Conservation (phyloP, 1,140 invertebrate species). For the Sinonovacula constricta region DNA sequence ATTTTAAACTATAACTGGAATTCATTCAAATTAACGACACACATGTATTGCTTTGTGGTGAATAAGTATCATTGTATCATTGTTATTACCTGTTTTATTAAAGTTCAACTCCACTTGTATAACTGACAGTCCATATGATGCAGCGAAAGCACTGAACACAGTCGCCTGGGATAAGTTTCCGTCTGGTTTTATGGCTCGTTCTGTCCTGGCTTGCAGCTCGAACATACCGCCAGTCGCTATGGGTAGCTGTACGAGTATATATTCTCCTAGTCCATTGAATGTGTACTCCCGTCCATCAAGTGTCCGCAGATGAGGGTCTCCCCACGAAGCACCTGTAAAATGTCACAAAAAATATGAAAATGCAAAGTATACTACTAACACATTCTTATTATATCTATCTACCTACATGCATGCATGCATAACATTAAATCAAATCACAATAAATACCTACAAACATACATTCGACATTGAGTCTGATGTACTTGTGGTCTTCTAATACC, state of each 20-base stretch:
- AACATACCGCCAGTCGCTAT: neutral
- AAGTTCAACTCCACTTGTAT: too few relatives aligned
- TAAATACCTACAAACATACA: too few relatives aligned
- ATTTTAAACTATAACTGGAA: too few relatives aligned
- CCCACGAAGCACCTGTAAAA: constrained; percentile 16
- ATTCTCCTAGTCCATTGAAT: constrained; percentile 38
- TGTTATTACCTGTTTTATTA: neutral
- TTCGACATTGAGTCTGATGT: too few relatives aligned
- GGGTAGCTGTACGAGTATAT: neutral
- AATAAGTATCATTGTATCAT: neutral
- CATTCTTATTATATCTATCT: too few relatives aligned
- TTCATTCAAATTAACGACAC: too few relatives aligned
- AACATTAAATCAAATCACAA: too few relatives aligned
- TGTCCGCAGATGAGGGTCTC: constrained; percentile 32
- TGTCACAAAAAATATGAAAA: too few relatives aligned
- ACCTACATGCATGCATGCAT: too few relatives aligned
- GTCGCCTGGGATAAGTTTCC: constrained; percentile 12
- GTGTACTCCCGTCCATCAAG: constrained; percentile 14
- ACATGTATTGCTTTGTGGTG: neutral
- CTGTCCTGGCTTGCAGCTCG: constrained; percentile 4
- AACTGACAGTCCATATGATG: too few relatives aligned
- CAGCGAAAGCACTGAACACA: constrained; percentile 23
- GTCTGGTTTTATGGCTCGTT: constrained; percentile 6
- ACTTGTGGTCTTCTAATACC: too few relatives aligned
- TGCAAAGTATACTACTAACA: too few relatives aligned